phyloP scores from a whole-genome alignment of 2,113 vertebrate genomes.

The Chroicocephalus ridibundus region DNA sequence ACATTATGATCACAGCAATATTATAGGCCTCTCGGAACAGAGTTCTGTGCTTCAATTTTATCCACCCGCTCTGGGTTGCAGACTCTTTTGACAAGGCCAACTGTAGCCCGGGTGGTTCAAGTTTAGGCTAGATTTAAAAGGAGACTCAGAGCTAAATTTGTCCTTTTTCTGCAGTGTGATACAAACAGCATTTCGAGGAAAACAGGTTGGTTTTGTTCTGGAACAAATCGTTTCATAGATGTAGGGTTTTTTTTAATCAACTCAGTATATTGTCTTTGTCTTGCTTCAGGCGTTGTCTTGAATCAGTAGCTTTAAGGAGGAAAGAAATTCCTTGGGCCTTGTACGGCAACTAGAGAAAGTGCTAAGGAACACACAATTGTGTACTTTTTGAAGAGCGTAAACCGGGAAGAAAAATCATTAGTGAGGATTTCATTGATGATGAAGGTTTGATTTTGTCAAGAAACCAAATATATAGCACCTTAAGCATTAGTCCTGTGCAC shows the following conservation, averaged over 20 bases:
- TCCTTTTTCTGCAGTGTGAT: neutral
- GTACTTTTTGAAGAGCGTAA: neutral
- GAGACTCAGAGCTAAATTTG: neutral
- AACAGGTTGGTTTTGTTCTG: neutral
- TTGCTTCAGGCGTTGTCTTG: neutral
- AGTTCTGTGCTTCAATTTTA: neutral
- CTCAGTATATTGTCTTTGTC: neutral
- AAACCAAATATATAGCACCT: accelerated
- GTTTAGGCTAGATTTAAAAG: neutral
- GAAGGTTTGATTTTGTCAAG: neutral
- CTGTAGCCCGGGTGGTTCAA: neutral
- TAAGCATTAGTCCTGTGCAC: neutral
- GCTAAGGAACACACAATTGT: neutral
- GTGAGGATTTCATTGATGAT: neutral
- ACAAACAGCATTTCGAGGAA: neutral
- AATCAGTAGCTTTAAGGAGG: neutral
- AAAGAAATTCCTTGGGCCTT: neutral
- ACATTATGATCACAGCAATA: too few relatives aligned
- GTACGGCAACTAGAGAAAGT: neutral
- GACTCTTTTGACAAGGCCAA: neutral
- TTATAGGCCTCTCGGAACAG: neutral
- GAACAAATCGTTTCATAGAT: neutral
- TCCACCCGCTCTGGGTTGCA: neutral
- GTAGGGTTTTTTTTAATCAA: neutral
- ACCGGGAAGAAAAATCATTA: neutral